Conservation (phyloP, 1,140 invertebrate species). For the Atta cephalotes region DNA sequence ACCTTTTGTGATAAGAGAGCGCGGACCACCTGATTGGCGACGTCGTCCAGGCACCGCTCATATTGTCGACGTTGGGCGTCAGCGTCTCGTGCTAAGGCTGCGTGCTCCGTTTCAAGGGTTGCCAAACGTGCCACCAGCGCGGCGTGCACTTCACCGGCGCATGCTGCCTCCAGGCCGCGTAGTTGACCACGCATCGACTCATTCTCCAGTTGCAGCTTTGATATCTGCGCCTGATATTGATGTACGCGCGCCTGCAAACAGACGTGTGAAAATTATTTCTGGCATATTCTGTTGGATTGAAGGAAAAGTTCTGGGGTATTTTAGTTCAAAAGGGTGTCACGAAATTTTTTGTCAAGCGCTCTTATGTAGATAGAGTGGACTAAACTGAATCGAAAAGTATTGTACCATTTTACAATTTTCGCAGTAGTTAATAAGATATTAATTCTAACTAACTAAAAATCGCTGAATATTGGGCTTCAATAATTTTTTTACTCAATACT, state of each 20-base stretch:
- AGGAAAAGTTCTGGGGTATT: too few species aligned
- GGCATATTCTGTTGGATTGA: background rate
- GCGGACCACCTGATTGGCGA: conserved; percentile 93
- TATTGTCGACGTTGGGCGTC: conserved; percentile 90
- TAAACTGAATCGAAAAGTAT: too few species aligned
- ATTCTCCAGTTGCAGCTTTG: conserved; percentile 91
- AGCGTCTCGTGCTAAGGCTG: conserved; percentile 87
- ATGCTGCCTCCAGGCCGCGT: conserved; percentile 87
- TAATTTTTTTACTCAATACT: too few species aligned
- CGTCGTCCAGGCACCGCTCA: conserved; percentile 92
- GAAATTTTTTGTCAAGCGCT: too few species aligned
- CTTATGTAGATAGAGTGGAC: too few species aligned
- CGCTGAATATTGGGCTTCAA: too few species aligned
- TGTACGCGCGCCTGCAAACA: conserved; percentile 89
- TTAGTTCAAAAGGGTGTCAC: too few species aligned
- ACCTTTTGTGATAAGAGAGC: conserved; percentile 95
- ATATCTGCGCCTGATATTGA: conserved; percentile 91
- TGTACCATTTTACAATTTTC: too few species aligned
- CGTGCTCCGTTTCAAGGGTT: conserved; percentile 89
- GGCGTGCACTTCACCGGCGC: conserved; percentile 86
- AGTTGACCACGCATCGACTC: conserved; percentile 90
- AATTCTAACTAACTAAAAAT: too few species aligned
- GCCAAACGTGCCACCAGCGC: conserved; percentile 88
- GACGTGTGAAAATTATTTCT: background rate
- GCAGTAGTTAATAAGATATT: too few species aligned